Percentiles rank a stretch among this genome's conserved stretches.
Evolutionary conservation across 2,797 vertebrate species (phyloP).

Genomic region (Meriones psammophilus): DNA sequence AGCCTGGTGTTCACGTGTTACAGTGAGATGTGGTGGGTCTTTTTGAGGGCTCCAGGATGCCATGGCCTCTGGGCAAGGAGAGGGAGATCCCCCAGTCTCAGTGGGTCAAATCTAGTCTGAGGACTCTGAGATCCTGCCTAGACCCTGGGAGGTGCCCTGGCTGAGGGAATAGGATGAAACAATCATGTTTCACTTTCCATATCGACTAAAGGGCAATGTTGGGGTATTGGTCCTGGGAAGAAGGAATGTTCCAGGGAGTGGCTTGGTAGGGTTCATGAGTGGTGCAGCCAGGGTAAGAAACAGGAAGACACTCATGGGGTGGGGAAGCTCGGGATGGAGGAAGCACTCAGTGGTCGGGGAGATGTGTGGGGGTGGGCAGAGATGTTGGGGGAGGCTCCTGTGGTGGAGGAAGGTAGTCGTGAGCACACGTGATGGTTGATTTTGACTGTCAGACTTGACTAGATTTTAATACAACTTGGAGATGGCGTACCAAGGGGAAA

Average conservation of each 20-base stretch:
- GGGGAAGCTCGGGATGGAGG: too few relatives aligned
- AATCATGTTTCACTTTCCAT: too few relatives aligned
- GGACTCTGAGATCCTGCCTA: background rate
- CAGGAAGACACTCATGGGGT: background rate
- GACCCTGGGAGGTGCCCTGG: background rate
- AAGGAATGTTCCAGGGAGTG: background rate
- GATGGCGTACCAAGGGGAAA: background rate
- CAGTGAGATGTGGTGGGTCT: background rate
- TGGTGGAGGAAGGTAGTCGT: background rate
- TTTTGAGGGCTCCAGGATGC: background rate
- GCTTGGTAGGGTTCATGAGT: background rate
- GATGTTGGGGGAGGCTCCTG: background rate
- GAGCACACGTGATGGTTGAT: background rate
- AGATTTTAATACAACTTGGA: background rate
- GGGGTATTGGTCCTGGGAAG: background rate
- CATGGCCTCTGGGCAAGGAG: background rate
- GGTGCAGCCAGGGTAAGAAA: background rate
- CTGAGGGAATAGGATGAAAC: background rate
- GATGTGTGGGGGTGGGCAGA: too few relatives aligned
- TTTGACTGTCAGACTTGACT: background rate
- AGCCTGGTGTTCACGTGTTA: background rate
- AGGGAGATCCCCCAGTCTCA: background rate
- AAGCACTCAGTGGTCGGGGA: too few relatives aligned
- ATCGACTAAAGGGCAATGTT: background rate
- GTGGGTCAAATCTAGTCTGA: background rate